Conservation (phyloP, 92 coral and sea anemone species). For the Epizoanthus ramosus region DNA sequence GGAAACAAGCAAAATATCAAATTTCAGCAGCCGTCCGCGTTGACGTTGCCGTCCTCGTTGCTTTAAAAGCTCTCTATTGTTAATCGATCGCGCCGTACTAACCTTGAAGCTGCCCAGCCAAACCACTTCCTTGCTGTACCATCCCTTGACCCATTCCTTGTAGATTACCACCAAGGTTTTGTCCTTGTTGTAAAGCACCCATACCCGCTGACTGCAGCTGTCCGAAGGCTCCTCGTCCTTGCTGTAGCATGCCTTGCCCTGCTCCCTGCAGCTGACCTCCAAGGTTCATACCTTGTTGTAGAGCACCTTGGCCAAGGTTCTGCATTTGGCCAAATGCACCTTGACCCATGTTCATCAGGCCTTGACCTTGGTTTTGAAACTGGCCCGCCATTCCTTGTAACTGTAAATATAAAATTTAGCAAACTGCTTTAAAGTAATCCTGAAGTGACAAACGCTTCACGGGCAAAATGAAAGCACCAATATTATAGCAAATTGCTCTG, state of each 20-base stretch:
- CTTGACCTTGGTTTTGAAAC: conserved; percentile 74
- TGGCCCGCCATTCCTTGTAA: conserved; percentile 73
- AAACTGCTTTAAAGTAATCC: no score
- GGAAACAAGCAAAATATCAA: no score
- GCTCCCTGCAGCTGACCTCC: conserved; percentile 16
- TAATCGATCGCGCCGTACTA: not conserved
- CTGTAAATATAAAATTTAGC: not conserved
- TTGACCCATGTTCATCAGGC: conserved; percentile 70
- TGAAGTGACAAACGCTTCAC: no score
- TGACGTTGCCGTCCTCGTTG: no score
- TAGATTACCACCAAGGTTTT: conserved; percentile 3
- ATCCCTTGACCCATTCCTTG: conserved; percentile 11
- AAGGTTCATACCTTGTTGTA: conserved; percentile 29
- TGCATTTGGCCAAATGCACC: conserved; percentile 72
- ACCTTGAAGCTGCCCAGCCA: conserved; percentile 40
- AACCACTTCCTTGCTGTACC: conserved; percentile 27
- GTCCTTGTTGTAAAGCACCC: conserved; percentile 28
- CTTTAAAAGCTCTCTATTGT: no score
- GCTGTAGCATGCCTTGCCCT: not conserved
- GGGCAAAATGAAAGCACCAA: no score
- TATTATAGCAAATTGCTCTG: not conserved
- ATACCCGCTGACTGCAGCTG: conserved; percentile 6
- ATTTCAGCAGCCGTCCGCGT: no score
- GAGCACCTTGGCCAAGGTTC: conserved; percentile 69
- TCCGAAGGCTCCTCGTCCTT: conserved; percentile 17